Base-by-base conservation (phyloP, 2,113 vertebrate genomes). In the Mesoclemmys tuberculata region DNA sequence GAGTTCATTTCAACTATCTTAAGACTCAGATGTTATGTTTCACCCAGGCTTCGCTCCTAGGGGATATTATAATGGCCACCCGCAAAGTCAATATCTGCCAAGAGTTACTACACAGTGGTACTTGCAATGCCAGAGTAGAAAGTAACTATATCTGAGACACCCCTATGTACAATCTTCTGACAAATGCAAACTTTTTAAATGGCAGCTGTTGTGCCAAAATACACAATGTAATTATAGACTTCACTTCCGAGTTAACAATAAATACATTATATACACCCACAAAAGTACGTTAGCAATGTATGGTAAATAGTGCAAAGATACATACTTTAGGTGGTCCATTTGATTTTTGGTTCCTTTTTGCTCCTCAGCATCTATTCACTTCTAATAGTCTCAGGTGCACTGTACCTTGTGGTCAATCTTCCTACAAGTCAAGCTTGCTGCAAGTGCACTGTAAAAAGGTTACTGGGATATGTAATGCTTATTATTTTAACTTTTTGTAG, bases 31-130 rank as follows among this genome's bases (percentile, higher is more conserved):
- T 8, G 8, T 46, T 44, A 46, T 16, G 13, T 44, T 80, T 16
- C 41, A 78, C 10, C 46, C 68, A 78, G 21, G 18, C 1, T 91
- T 90, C 83, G 6, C 13, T 85, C 10, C 6, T 9, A 24, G 12
- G 11, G 35, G 46, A 61, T 6, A 48, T 11, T 51, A 75, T 6
- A 11, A 1, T n/a, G 1, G 19, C 27, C 1, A 1, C 0, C 6
- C 16, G 74, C 85, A n/a, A 55, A 71, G n/a, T 71, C n/a, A 38
- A 8, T 71, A 71, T 71, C 64, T 22, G 38, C 2, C 18, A 75
- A 31, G 3, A 82, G 6, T 44, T 56, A 80, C n/a, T 10, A 11
- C 18, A 79, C n/a, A 38, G n/a, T 22, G 18, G 18, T 71, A 38
- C n/a, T 71, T 75, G 31, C 71, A 9, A 52, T 6, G 21, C 2